Conservation (phyloP, 2,888 invertebrate species). For the Apodemia duryi region DNA sequence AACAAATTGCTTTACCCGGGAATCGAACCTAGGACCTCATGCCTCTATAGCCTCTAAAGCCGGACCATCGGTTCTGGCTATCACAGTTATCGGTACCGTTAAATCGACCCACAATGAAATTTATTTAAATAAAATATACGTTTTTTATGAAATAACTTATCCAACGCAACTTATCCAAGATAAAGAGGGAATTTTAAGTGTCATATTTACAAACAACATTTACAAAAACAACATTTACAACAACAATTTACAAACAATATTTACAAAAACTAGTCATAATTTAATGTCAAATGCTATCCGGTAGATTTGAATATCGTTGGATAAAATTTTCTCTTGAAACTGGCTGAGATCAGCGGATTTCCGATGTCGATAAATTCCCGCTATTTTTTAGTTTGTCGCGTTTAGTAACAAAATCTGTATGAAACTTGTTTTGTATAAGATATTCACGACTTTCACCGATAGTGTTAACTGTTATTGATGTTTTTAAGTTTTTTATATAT, state of each 20-base stretch:
- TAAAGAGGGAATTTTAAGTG: slow-evolving; percentile 3
- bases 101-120: too few relatives aligned
- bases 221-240: slow-evolving; percentile 21
- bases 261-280: slow-evolving; percentile 26
- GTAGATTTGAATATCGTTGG: slow-evolving; percentile 44
- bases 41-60: too few relatives aligned
- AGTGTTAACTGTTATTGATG: slow-evolving; percentile 8
- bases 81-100: too few relatives aligned
- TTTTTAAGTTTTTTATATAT: neutral
- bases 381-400: slow-evolving; percentile 23
- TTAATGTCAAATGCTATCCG: slow-evolving; percentile 44
- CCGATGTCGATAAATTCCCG: slow-evolving; percentile 44
- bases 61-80: too few relatives aligned
- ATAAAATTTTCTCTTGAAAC: slow-evolving; percentile 27
- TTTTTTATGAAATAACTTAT: too few relatives aligned
- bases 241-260: slow-evolving; percentile 19
- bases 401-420: slow-evolving; percentile 21
- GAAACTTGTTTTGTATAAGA: slow-evolving; percentile 17
- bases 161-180: too few relatives aligned
- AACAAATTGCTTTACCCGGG: too few relatives aligned
- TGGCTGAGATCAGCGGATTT: slow-evolving; percentile 45
- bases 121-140: too few relatives aligned
- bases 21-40: too few relatives aligned
- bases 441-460: slow-evolving; percentile 12
- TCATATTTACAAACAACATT: slow-evolving; percentile 18